A percentile compares a stretch with the other conserved stretches of the same genome.
phyloP scores from a whole-genome alignment of 30 jellyfish, hydroid and myxozoan genomes.

The Pseudorhiza aurosa region DNA sequence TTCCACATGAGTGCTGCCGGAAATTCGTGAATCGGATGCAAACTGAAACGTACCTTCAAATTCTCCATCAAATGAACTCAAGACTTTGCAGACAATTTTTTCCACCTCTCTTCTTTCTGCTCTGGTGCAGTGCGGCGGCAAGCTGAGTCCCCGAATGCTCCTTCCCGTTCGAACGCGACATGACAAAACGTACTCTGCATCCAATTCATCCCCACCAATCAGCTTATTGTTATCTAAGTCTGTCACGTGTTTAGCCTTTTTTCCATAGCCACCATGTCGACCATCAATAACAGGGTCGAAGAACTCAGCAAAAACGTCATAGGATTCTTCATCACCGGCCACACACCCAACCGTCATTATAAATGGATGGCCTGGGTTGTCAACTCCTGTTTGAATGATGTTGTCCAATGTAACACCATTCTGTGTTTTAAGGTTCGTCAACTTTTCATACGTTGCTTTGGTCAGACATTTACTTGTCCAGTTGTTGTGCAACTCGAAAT shows the following conservation, averaged over 20 bases:
- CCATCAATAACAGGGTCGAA: constrained; percentile 71
- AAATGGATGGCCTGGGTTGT: constrained; percentile 97
- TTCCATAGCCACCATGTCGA: constrained; percentile 79
- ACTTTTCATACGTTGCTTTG: constrained; percentile 42
- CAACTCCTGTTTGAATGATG: constrained; percentile 95
- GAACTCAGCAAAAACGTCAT: constrained; percentile 67
- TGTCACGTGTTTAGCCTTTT: constrained; percentile 79
- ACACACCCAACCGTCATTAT: constrained; percentile 93
- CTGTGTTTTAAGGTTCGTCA: constrained; percentile 38
- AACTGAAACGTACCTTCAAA: too few relatives aligned
- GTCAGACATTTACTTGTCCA: constrained; percentile 84
- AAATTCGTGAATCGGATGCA: too few relatives aligned
- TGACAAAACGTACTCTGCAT: constrained; percentile 72
- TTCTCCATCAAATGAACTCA: too few relatives aligned
- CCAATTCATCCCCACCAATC: constrained; percentile 74
- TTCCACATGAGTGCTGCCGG: too few relatives aligned
- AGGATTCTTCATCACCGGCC: constrained; percentile 89
- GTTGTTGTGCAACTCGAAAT: constrained; percentile 74
- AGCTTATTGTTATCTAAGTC: constrained; percentile 65
- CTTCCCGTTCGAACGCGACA: constrained; percentile 89
- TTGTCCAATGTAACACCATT: constrained; percentile 76
- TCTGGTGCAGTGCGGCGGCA: constrained; percentile 86
- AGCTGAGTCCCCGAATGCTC: constrained; percentile 66
- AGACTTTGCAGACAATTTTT: constrained; percentile 41
- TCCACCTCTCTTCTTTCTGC: constrained; percentile 86